These are phyloP conservation scores for Ernsta delagoae DNA, from an alignment of 2,888 invertebrate genomes.

Conservation along the genomic window DNA sequence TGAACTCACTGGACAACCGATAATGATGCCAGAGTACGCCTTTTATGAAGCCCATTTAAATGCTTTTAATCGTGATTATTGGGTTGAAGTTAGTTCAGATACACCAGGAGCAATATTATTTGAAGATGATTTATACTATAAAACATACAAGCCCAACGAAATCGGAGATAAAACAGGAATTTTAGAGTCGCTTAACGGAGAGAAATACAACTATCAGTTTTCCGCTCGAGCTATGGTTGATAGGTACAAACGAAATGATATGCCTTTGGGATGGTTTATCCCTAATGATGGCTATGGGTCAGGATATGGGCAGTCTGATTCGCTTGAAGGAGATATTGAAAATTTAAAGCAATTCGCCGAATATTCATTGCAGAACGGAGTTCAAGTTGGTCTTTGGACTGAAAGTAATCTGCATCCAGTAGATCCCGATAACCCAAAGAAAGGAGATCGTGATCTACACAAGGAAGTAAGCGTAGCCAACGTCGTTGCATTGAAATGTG, in stretches of 20 bases:
- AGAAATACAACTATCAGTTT: constrained; percentile 76
- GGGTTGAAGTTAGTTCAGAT: constrained; percentile 64
- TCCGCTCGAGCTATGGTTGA: constrained; percentile 79
- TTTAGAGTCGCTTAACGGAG: constrained; percentile 76
- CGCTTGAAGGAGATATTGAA: constrained; percentile 70
- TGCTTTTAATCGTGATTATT: constrained; percentile 76
- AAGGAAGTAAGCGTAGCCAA: constrained; percentile 69
- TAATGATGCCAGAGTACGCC: constrained; percentile 72
- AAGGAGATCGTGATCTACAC: constrained; percentile 73
- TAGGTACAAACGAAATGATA: constrained; percentile 68
- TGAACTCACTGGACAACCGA: constrained; percentile 71
- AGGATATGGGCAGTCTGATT: constrained; percentile 75
- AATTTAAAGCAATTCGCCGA: constrained; percentile 68
- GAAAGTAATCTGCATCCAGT: constrained; percentile 70
- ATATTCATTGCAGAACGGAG: constrained; percentile 64
- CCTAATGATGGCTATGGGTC: constrained; percentile 79
- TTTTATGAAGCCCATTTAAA: constrained; percentile 78
- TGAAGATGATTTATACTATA: constrained; percentile 75
- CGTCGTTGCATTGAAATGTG: constrained; percentile 74
- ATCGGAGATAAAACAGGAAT: constrained; percentile 64
- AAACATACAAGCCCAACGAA: constrained; percentile 65
- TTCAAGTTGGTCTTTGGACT: constrained; percentile 75
- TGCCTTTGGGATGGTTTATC: constrained; percentile 77
- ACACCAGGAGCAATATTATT: constrained; percentile 62
- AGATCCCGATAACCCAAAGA: constrained; percentile 69